Evolutionary conservation across 2,797 vertebrate species (phyloP).

Genomic region (Menidia menidia): DNA sequence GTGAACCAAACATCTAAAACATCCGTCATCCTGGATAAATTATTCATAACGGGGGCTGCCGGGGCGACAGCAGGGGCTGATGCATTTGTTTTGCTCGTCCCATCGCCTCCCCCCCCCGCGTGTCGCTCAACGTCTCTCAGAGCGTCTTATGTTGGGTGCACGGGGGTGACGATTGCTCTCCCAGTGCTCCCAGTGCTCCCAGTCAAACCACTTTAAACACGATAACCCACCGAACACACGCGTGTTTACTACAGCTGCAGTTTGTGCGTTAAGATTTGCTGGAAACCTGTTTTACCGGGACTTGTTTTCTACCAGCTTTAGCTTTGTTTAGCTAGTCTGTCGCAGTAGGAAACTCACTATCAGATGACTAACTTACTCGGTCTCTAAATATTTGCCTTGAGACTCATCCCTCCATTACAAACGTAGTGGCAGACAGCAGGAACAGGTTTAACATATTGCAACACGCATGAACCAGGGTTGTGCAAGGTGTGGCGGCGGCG

Average conservation of each 20-base stretch:
- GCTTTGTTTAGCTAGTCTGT: neutral
- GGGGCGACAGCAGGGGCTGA: constrained; percentile 68
- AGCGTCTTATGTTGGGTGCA: constrained; percentile 63
- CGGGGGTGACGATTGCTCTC: constrained; percentile 59
- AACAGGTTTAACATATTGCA: constrained; percentile 19
- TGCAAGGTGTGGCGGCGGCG: constrained; percentile 35
- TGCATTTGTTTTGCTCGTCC: constrained; percentile 74
- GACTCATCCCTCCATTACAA: neutral
- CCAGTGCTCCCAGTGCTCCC: constrained; percentile 51
- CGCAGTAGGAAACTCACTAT: neutral
- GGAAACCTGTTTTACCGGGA: constrained; percentile 7
- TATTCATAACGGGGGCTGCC: constrained; percentile 72
- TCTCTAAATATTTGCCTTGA: neutral
- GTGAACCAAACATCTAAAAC: constrained; percentile 62
- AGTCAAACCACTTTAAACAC: constrained; percentile 56
- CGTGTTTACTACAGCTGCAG: constrained; percentile 25
- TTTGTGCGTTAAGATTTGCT: constrained; percentile 14
- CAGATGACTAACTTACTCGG: neutral
- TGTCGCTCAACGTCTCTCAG: constrained; percentile 55
- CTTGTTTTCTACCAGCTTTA: neutral
- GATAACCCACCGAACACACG: constrained; percentile 16
- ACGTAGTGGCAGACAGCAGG: neutral
- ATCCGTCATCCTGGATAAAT: constrained; percentile 75
- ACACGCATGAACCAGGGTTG: constrained; percentile 19
- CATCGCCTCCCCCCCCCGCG: constrained; percentile 58